A percentile compares a stretch with the other conserved stretches of the same genome.
These are phyloP conservation scores for Ophion slaviceki DNA, from an alignment of 2,888 invertebrate species.

Conservation along the genomic window DNA sequence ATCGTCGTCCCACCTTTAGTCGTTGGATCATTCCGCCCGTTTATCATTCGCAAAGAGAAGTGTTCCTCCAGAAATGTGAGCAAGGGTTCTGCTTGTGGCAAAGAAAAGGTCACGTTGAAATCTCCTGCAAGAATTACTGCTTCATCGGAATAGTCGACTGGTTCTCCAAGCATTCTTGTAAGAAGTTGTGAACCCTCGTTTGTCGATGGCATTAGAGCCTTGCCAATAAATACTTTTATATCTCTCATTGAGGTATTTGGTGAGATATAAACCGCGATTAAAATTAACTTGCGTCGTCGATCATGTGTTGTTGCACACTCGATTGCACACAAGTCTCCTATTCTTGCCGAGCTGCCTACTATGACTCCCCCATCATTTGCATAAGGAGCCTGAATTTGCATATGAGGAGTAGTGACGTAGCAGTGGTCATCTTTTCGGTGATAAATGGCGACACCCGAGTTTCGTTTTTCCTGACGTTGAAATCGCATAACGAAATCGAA, in stretches of 20 bases:
- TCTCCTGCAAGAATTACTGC: neutral
- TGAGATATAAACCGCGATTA: neutral
- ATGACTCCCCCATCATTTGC: neutral
- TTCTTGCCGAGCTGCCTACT: slow-evolving; percentile 1
- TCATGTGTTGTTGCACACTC: neutral
- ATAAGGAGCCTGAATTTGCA: slow-evolving; percentile 5
- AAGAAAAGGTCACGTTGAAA: neutral
- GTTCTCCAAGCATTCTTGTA: neutral
- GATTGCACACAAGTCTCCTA: slow-evolving; percentile 10
- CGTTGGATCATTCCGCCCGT: neutral
- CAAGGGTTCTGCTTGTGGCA: neutral
- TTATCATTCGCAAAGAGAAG: slow-evolving; percentile 6
- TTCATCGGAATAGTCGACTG: neutral
- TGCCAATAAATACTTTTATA: neutral
- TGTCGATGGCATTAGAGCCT: neutral
- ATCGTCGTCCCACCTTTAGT: slow-evolving; percentile 1
- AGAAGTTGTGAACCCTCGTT: neutral
- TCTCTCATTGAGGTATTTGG: neutral
- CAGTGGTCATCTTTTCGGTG: neutral
- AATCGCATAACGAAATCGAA: no score
- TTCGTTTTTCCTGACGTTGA: no score
- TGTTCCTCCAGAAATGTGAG: neutral
- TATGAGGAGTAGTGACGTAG: neutral
- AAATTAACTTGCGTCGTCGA: neutral
- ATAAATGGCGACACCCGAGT: neutral